Evolutionary conservation across 2,113 vertebrate species (phyloP).

Genomic region (Eptatretus burgeri): DNA sequence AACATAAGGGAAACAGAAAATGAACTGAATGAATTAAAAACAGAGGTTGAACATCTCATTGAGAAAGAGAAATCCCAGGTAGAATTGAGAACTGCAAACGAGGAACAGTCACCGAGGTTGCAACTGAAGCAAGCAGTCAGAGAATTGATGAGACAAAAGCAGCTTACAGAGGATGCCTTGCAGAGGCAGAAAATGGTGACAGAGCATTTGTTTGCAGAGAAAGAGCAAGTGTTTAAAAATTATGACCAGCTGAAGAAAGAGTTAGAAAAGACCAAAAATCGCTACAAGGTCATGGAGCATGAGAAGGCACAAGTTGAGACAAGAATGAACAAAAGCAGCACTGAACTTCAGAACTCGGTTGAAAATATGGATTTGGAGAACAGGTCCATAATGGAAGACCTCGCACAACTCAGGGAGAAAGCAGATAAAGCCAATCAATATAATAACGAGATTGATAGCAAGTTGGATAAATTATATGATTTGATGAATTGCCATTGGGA

Average conservation of each 20-base stretch:
- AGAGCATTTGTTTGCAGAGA: background rate
- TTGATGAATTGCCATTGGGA: no score
- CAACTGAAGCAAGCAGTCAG: no score
- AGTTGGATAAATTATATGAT: no score
- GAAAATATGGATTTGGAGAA: no score
- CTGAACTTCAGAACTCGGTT: no score
- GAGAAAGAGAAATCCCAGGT: constrained; percentile 15
- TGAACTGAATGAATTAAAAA: constrained; percentile 54
- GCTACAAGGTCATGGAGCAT: background rate
- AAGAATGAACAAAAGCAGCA: no score
- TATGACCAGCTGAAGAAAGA: background rate
- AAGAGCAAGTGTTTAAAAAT: background rate
- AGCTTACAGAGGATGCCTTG: background rate
- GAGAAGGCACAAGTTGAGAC: background rate
- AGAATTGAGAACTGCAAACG: constrained; percentile 21
- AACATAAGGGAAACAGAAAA: constrained; percentile 61
- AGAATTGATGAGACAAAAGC: background rate
- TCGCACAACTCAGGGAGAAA: no score
- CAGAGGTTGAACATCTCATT: constrained; percentile 78
- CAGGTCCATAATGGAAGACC: no score
- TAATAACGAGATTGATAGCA: no score
- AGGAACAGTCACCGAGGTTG: constrained; percentile 24
- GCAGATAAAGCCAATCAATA: no score
- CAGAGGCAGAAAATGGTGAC: background rate
- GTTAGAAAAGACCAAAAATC: constrained; percentile 3